Conservation (phyloP, 2,797 vertebrate genomes). For the Protonibea diacanthus region DNA sequence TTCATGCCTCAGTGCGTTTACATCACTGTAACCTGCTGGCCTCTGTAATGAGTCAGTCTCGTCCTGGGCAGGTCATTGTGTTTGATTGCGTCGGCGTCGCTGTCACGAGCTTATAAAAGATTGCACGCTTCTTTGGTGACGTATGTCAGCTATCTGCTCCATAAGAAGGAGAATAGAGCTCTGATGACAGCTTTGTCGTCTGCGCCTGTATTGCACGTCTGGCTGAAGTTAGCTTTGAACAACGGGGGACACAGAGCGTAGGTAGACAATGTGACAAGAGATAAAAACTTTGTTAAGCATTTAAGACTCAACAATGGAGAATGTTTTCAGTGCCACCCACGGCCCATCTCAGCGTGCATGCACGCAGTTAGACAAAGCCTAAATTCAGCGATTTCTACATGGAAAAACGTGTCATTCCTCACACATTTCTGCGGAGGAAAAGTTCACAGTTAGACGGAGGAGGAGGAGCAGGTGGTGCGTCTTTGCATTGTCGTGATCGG, state of each 20-base stretch:
- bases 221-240: too few species aligned
- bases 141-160: background rate
- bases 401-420: background rate
- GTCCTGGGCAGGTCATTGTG: background rate
- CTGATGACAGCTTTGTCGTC: background rate
- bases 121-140: background rate
- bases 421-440: background rate
- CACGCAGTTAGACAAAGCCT: background rate
- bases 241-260: too few species aligned
- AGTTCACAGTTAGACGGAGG: background rate
- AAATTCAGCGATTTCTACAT: too few species aligned
- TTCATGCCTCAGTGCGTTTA: conserved; percentile 6
- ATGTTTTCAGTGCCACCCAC: conserved; percentile 51
- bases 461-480: background rate
- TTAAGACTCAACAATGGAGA: conserved; percentile 43
- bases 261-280: conserved; percentile 39
- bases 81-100: conserved; percentile 13
- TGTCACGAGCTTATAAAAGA: background rate
- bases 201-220: background rate
- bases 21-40: conserved; percentile 24
- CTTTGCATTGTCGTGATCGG: background rate
- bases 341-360: background rate
- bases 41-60: conserved; percentile 19
- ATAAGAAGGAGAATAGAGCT: background rate
- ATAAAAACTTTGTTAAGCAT: conserved; percentile 44